Conservation (phyloP, 1,140 invertebrate genomes). For the Wasmannia auropunctata region DNA sequence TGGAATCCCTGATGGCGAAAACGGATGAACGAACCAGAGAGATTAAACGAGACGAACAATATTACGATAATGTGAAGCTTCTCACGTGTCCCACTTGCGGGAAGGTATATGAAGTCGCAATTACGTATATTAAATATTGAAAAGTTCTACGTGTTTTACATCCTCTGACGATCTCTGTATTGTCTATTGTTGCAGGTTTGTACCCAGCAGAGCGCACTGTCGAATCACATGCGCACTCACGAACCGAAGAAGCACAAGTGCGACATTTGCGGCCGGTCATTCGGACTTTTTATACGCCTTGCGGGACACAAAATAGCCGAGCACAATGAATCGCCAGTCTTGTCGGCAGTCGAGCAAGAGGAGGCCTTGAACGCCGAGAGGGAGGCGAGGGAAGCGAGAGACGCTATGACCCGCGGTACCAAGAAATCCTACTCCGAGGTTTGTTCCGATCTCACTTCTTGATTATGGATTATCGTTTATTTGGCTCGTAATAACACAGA, state of each 20-base stretch:
- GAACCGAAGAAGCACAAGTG: conserved; percentile 80
- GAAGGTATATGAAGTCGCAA: conserved; percentile 72
- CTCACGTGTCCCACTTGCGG: conserved; percentile 79
- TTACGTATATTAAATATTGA: neutral
- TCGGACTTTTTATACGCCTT: conserved; percentile 78
- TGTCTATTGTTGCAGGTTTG: conserved; percentile 70
- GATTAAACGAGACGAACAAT: conserved; percentile 68
- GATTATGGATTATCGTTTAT: neutral
- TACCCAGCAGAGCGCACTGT: conserved; percentile 80
- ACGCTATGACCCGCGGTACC: conserved; percentile 67
- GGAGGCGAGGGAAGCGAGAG: conserved; percentile 78
- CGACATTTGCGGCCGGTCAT: conserved; percentile 80
- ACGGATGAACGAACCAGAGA: conserved; percentile 61
- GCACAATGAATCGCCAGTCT: conserved; percentile 74
- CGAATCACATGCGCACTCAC: conserved; percentile 82
- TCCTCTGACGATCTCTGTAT: neutral
- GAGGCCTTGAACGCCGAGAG: conserved; percentile 79
- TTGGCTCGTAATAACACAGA: neutral
- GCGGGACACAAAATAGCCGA: conserved; percentile 77
- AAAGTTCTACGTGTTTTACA: neutral
- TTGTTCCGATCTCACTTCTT: neutral
- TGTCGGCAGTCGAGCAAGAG: conserved; percentile 78
- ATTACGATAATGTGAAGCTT: conserved; percentile 72
- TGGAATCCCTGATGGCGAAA: conserved; percentile 1
- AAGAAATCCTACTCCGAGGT: conserved; percentile 69